phyloP scores from a whole-genome alignment of 2,113 vertebrate genomes.

The Corynorhinus townsendii region DNA sequence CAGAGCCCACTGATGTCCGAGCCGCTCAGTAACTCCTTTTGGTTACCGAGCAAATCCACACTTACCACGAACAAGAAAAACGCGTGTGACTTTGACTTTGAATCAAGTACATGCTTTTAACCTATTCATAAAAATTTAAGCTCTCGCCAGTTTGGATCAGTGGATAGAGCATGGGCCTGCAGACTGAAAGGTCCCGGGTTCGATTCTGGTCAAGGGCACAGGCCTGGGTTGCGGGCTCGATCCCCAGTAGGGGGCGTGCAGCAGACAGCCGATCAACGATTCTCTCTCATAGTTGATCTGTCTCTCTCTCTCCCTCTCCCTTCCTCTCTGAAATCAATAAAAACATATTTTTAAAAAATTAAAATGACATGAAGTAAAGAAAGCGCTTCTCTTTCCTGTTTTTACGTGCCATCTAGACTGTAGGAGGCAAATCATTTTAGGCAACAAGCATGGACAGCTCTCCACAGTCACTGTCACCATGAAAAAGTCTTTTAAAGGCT shows the following conservation, averaged over 20 bases:
- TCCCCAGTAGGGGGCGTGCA: no score
- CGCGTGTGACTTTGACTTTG: conserved; percentile 34
- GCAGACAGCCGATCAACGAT: no score
- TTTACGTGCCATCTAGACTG: background rate
- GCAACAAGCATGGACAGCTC: background rate
- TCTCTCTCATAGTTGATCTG: no score
- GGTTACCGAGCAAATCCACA: conserved; percentile 67
- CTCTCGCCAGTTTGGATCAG: no score
- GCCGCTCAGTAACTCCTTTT: conserved; percentile 70
- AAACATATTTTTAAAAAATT: background rate
- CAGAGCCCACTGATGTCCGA: conserved; percentile 67
- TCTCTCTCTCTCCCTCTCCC: no score
- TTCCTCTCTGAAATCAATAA: no score
- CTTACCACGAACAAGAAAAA: conserved; percentile 55
- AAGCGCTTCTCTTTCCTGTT: background rate
- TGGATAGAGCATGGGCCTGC: no score
- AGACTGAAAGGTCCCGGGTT: no score
- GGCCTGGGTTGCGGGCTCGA: no score
- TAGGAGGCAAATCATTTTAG: conserved; percentile 41
- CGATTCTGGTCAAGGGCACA: no score
- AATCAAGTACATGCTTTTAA: conserved; percentile 46
- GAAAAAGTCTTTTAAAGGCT: background rate
- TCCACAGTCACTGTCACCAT: background rate
- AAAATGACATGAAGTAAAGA: conserved; percentile 27
- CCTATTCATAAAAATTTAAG: background rate